These are phyloP conservation scores for Macrophya annulata DNA, from an alignment of 2,888 invertebrate genomes.

Conservation along the genomic window DNA sequence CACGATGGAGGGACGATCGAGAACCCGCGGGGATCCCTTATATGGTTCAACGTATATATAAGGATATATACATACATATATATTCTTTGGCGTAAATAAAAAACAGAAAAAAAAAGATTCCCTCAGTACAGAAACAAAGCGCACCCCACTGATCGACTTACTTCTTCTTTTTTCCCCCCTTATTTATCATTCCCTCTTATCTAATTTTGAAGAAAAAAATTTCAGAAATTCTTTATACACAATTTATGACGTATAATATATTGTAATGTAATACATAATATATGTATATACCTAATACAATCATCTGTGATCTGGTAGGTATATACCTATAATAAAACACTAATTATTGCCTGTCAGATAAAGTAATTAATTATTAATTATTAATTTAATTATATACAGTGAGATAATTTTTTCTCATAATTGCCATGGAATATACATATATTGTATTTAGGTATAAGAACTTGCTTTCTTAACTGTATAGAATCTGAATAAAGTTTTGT, in stretches of 20 bases:
- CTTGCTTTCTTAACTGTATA: not conserved
- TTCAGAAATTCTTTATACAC: not conserved
- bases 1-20: conserved; percentile 2
- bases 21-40: conserved; percentile 21
- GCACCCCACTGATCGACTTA: conserved; percentile 25
- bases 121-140: not conserved
- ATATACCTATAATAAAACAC: not conserved
- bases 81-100: not conserved
- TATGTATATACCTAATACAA: too few relatives aligned
- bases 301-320: too few relatives aligned
- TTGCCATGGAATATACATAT: not conserved
- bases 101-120: not conserved
- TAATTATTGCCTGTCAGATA: not conserved
- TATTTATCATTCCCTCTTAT: not conserved
- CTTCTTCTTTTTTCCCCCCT: not conserved
- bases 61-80: not conserved
- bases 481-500: not conserved
- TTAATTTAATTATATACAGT: not conserved
- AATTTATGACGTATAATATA: not conserved
- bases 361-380: not conserved
- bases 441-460: not conserved
- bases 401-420: not conserved
- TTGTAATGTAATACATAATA: too few relatives aligned
- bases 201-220: not conserved
- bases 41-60: not conserved